Evolutionary conservation across 2,888 invertebrate species (phyloP), one percentile per base, ranked within the genome.

Genomic region (Microchrysa polita): DNA sequence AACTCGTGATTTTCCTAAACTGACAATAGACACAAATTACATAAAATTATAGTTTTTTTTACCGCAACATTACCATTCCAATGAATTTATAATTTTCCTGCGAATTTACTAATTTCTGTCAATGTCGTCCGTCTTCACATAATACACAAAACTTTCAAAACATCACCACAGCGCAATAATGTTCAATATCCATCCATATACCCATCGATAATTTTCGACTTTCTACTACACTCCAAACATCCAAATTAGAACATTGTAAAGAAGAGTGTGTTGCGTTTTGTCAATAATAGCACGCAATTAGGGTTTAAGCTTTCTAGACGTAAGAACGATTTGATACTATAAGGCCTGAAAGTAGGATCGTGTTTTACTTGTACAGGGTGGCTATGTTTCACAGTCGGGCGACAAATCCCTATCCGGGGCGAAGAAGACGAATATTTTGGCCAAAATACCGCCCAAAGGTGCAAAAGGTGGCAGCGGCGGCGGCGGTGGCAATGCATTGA

Each of bases 401-500:
- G 82, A 79, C 73, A 84, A 84, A 77, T 86, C 91, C 79, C 87
- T 95, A 61, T 91, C 92, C 81, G 91, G 94, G 73, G 87, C 88
- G 75, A 93, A 92, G 86, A 92, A 92, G 84, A 87, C 90, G 67
- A 96, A 96, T 86, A 91, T 95, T 71, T 87, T 96, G 77, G 93
- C 93, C 81, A 91, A 92, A 82, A 90, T 82, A 79, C 86, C 81
- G 76, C 86, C 83, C 81, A 87, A 85, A 85, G 87, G 80, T 48
- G 83, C 81, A 42, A 82, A 81, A 77, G 80, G 63, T 7, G 22
- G 16, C 18, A 55, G 48, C 81, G 79, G 77, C 77, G 78, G 48
- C 75, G 12, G 44, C 44, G 78, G 53, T 75, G 20, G 44, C 44
- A 69, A 23, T 23, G 40, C 42, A 7, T 59, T 76, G 14, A 77